Base-by-base conservation (phyloP, 2,113 vertebrate species). In the Carollia perspicillata region DNA sequence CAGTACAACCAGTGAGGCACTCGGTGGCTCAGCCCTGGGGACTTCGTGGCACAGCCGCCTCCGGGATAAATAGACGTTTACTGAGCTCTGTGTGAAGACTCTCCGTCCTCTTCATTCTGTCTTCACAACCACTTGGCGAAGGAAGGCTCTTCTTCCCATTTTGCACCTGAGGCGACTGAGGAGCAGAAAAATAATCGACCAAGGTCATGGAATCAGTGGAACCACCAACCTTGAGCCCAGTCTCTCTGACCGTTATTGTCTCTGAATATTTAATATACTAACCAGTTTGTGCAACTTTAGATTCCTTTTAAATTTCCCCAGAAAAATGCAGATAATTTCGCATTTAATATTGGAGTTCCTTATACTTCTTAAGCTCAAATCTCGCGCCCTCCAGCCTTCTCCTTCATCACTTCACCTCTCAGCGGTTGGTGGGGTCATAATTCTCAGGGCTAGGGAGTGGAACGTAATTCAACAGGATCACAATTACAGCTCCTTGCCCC, bases 1-100 rank as follows among this genome's bases (percentile, higher is more conserved):
- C 97, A 97, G 96, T 96, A 96, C 97, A 95, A 98, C 98, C 92
- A 83, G 5, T 35, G 93, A 97, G 97, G 85, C 97, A 96, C 84
- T 90, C 69, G 40, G 95, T 65, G 96, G 96, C 94, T 23, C 10
- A 44, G 8, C 5, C 84, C 35, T 93, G 1, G 0, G 60, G 33
- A 6, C 26, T 6, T 53, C 42, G 28, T 23, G 13, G 17, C 18
- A 2, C 44, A 17, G 17, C 40, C 0, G 4, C 51, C 30, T 44
- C 26, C 0, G 28, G 40, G 35, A 17, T 40, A 84, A 42, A 75
- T 1, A 9, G 35, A 69, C 0, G 40, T 80, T 81, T n/a, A 12
- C 11, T 8, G 49, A 84, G 44, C 42, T 44, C 13, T 63, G 60
- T 30, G 58, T 63, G 28, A 63, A 33, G 5, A 28, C 1, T 28